Evolutionary conservation across 2,888 invertebrate genomes (phyloP).

Genomic region (Lasioglossum morio): DNA sequence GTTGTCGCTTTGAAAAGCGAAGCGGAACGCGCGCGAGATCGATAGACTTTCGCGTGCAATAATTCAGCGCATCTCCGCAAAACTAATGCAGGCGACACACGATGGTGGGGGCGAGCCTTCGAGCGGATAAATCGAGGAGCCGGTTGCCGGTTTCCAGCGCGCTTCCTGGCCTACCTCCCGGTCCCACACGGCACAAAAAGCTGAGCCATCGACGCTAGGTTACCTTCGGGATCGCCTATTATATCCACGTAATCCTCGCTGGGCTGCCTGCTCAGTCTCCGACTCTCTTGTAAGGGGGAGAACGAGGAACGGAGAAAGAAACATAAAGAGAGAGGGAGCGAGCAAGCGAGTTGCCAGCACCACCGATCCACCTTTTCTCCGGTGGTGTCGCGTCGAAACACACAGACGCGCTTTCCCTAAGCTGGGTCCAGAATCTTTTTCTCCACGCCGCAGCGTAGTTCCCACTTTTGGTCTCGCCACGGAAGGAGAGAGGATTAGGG

Average conservation of each 20-base stretch:
- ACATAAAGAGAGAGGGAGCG: not conserved
- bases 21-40: constrained; percentile 29
- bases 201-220: constrained; percentile 67
- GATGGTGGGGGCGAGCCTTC: constrained; percentile 37
- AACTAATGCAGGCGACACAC: constrained; percentile 56
- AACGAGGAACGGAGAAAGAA: not conserved
- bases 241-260: constrained; percentile 67
- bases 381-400: constrained; percentile 32
- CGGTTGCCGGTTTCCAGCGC: constrained; percentile 47
- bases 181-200: constrained; percentile 57
- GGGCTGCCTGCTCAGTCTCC: constrained; percentile 27
- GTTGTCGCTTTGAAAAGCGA: constrained; percentile 33
- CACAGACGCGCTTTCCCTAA: constrained; percentile 18
- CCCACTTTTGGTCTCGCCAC: constrained; percentile 59
- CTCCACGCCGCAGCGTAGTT: constrained; percentile 44
- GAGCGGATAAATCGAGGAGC: constrained; percentile 64
- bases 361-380: not conserved
- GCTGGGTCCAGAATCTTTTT: constrained; percentile 61
- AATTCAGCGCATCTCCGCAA: constrained; percentile 69
- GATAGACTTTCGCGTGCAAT: constrained; percentile 33
- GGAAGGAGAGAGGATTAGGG: constrained; percentile 76
- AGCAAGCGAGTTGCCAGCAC: not conserved
- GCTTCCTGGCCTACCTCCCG: constrained; percentile 30
- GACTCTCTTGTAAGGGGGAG: not conserved
- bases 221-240: constrained; percentile 71